These are phyloP conservation scores for Zoanthus sansibaricus DNA, from an alignment of 92 coral and sea anemone genomes.

Conservation along the genomic window DNA sequence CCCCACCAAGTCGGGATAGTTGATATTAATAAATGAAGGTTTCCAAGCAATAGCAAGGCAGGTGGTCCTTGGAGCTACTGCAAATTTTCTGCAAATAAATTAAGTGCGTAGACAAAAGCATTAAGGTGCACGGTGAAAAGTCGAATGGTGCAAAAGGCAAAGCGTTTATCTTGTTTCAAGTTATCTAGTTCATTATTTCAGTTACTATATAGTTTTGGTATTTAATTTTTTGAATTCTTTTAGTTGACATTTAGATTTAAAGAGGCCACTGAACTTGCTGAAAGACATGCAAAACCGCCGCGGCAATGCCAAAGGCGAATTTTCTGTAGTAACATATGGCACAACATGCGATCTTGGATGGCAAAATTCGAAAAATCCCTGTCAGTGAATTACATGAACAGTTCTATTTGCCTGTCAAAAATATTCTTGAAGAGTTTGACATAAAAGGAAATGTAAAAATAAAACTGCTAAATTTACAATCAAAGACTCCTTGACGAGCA, in stretches of 20 bases:
- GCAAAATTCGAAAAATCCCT: neutral
- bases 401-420: neutral
- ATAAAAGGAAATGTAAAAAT: neutral
- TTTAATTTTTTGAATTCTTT: too few relatives aligned
- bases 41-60: conserved; percentile 4
- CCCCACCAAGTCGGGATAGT: neutral
- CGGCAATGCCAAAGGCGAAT: neutral
- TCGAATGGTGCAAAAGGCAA: neutral
- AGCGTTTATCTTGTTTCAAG: too few relatives aligned
- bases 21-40: neutral
- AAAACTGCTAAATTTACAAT: neutral
- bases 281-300: neutral
- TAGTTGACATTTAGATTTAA: neutral
- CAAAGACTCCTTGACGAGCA: neutral
- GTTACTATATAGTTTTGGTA: neutral
- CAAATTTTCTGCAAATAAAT: neutral
- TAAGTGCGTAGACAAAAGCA: neutral
- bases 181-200: too few relatives aligned
- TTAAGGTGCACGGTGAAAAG: neutral
- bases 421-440: neutral
- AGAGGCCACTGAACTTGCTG: too few relatives aligned
- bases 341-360: neutral
- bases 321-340: neutral
- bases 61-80: neutral
- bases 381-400: neutral